phyloP scores from a whole-genome alignment of 2,888 invertebrate species.

The Adelognathus sp. region DNA sequence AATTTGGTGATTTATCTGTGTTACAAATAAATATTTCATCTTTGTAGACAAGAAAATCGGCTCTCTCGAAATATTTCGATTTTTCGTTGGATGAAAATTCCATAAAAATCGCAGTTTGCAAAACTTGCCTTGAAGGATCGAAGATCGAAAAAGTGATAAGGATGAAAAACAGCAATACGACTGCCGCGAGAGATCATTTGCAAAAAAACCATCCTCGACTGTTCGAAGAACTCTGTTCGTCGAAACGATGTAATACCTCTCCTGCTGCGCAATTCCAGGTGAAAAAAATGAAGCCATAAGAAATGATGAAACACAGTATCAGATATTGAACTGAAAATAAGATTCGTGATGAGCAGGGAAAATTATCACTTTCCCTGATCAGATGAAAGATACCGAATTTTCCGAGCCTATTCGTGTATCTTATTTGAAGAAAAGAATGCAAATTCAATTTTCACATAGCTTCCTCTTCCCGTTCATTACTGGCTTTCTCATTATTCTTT shows the following conservation, averaged over 20 bases:
- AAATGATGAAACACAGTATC: too few species aligned
- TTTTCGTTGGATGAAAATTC: neutral
- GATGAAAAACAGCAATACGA: conserved; percentile 1
- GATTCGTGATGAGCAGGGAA: too few species aligned
- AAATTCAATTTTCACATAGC: too few species aligned
- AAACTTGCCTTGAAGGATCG: neutral
- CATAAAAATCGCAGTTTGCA: neutral
- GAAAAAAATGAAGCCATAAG: too few species aligned
- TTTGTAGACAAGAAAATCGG: neutral
- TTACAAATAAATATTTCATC: neutral
- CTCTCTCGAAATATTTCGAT: neutral
- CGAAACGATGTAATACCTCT: neutral
- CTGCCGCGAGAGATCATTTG: conserved; percentile 11
- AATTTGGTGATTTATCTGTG: neutral
- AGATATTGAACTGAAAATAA: too few species aligned
- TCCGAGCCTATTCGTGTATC: too few species aligned
- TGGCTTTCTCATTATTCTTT: too few species aligned
- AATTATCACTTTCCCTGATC: too few species aligned
- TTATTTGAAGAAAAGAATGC: too few species aligned
- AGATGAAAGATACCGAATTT: too few species aligned
- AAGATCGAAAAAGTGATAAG: neutral
- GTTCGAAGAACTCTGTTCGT: neutral
- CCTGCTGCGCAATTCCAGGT: neutral
- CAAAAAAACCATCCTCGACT: neutral
- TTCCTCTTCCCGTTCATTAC: too few species aligned